These are phyloP conservation scores for Phylloscopus whistleri DNA, from an alignment of 2,113 vertebrate genomes.

Conservation along the genomic window DNA sequence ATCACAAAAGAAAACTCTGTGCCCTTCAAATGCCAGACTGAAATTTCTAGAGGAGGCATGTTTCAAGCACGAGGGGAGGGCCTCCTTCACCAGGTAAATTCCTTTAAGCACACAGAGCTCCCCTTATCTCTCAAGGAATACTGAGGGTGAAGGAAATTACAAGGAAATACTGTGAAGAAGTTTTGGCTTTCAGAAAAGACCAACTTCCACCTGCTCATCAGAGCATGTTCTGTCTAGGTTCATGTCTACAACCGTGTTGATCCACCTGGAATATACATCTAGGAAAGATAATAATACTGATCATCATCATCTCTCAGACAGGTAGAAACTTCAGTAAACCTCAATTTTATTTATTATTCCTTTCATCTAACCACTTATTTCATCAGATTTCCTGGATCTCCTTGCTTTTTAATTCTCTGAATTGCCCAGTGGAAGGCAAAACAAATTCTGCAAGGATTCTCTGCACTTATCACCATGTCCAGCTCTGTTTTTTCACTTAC, in stretches of 20 bases:
- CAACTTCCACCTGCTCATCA: neutral
- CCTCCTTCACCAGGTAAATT: neutral
- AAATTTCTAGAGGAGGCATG: neutral
- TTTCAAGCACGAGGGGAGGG: neutral
- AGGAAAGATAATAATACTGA: neutral
- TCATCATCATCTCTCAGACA: neutral
- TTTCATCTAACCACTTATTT: neutral
- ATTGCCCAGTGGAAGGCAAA: neutral
- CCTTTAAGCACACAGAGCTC: neutral
- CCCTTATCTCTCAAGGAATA: neutral
- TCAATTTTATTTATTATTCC: neutral
- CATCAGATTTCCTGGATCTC: neutral
- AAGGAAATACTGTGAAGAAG: neutral
- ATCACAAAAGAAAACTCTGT: neutral
- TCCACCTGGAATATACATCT: neutral
- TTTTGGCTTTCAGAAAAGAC: neutral
- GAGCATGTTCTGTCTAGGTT: neutral
- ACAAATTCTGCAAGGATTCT: neutral
- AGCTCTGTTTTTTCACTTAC: neutral
- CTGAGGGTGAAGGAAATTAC: neutral
- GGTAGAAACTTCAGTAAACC: neutral
- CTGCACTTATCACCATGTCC: neutral
- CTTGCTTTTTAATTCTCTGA: neutral
- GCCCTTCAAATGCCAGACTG: neutral
- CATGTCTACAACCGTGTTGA: fast-evolving